phyloP scores from a whole-genome alignment of 2,113 vertebrate genomes.

The Taurulus bubalis region DNA sequence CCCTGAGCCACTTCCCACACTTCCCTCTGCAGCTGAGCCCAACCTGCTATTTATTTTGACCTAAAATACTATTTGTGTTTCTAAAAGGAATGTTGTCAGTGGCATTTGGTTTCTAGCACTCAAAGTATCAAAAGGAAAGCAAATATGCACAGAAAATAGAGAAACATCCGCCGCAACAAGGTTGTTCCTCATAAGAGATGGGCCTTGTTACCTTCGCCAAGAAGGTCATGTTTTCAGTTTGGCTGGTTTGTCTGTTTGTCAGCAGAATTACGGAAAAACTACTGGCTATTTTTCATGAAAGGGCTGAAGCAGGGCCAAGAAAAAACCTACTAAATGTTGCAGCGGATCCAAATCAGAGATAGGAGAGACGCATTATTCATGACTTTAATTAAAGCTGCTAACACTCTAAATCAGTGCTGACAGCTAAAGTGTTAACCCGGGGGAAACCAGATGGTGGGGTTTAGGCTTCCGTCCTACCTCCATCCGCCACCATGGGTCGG shows the following conservation, averaged over 20 bases:
- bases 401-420: not conserved
- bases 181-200: not conserved
- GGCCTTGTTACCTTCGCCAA: not conserved
- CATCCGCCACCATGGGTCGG: too few relatives aligned
- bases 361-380: not conserved
- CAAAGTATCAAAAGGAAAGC: conserved; percentile 4
- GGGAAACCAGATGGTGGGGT: too few relatives aligned
- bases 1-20: too few relatives aligned
- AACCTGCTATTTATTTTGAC: not conserved
- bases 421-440: too few relatives aligned
- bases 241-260: not conserved
- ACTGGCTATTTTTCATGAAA: not conserved
- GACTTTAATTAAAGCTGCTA: not conserved
- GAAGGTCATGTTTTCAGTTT: not conserved
- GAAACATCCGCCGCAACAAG: conserved; percentile 11
- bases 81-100: not conserved
- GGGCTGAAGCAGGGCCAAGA: not conserved
- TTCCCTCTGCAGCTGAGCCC: too few relatives aligned
- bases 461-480: too few relatives aligned
- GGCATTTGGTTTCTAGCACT: not conserved
- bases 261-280: not conserved
- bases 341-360: not conserved
- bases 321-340: not conserved
- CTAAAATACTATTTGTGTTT: not conserved
- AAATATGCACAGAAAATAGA: not conserved